phyloP scores from a whole-genome alignment of 2,113 vertebrate species.

The Gambusia holbrooki region DNA sequence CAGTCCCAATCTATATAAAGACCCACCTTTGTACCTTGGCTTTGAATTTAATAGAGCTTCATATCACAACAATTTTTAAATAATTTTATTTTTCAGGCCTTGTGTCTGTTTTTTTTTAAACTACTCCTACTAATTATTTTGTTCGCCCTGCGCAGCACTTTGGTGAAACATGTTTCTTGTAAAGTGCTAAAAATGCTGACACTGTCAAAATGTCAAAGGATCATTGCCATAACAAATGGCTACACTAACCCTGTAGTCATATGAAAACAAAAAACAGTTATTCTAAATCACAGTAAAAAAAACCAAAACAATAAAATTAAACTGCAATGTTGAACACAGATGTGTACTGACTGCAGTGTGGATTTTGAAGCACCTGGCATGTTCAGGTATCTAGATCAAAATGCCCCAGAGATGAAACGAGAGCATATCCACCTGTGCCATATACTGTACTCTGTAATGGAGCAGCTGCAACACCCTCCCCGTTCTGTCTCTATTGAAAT shows the following conservation, averaged over 20 bases:
- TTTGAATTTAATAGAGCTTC: no score
- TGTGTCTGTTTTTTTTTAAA: no score
- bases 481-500: constrained; percentile 68
- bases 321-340: constrained; percentile 7
- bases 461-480: constrained; percentile 64
- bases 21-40: no score
- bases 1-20: no score
- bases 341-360: constrained; percentile 3
- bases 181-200: no score
- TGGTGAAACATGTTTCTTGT: no score
- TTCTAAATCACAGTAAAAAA: background rate
- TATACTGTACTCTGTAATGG: constrained; percentile 48
- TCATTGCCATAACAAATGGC: background rate
- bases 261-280: background rate
- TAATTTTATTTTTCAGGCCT: no score
- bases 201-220: background rate
- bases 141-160: no score
- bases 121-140: no score
- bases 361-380: constrained; percentile 30
- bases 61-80: no score
- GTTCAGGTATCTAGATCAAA: constrained; percentile 48
- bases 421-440: constrained; percentile 54
- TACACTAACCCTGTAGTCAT: background rate
- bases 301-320: background rate
- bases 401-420: constrained; percentile 57